Percentiles rank a stretch among this genome's conserved stretches.
These are phyloP conservation scores for Oostethus manadensis DNA, from an alignment of 2,113 vertebrate genomes.

Conservation along the genomic window DNA sequence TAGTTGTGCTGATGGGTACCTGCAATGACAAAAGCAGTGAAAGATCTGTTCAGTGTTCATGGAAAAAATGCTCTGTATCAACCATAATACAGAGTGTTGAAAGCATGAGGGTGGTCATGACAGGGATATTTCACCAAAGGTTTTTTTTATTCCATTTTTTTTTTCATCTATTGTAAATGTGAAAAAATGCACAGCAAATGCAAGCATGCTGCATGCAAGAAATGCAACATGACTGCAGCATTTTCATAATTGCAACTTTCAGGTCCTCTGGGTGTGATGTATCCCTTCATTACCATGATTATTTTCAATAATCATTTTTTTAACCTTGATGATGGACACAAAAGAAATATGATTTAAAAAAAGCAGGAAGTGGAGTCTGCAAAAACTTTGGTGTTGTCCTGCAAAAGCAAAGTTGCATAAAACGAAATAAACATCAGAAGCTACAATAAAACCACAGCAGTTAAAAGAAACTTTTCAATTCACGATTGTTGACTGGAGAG, in stretches of 20 bases:
- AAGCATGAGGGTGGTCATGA: slow-evolving; percentile 22
- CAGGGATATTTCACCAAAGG: slow-evolving; percentile 41
- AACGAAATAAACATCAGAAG: slow-evolving; percentile 18
- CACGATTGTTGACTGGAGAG: no score
- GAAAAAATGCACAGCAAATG: no score
- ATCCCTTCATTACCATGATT: slow-evolving; percentile 36
- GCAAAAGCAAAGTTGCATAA: slow-evolving; percentile 27
- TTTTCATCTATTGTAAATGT: neutral
- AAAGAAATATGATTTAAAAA: slow-evolving; percentile 23
- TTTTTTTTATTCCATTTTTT: neutral
- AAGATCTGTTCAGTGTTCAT: slow-evolving; percentile 50
- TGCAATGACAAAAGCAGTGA: slow-evolving; percentile 79
- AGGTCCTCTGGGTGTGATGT: slow-evolving; percentile 21
- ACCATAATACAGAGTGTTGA: slow-evolving; percentile 32
- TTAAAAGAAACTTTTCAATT: neutral
- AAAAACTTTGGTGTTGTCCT: slow-evolving; percentile 22
- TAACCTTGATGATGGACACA: slow-evolving; percentile 23
- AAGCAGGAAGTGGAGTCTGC: slow-evolving; percentile 16
- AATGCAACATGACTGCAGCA: no score
- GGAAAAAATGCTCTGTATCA: slow-evolving; percentile 29
- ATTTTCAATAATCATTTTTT: slow-evolving; percentile 22
- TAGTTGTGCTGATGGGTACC: slow-evolving; percentile 92
- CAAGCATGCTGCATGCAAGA: no score
- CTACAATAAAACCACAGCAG: slow-evolving; percentile 9
- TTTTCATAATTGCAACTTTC: no score